Percentiles rank a stretch among this genome's conserved stretches.
phyloP scores from a whole-genome alignment of 1,140 invertebrate species.

The Mercenaria mercenaria region DNA sequence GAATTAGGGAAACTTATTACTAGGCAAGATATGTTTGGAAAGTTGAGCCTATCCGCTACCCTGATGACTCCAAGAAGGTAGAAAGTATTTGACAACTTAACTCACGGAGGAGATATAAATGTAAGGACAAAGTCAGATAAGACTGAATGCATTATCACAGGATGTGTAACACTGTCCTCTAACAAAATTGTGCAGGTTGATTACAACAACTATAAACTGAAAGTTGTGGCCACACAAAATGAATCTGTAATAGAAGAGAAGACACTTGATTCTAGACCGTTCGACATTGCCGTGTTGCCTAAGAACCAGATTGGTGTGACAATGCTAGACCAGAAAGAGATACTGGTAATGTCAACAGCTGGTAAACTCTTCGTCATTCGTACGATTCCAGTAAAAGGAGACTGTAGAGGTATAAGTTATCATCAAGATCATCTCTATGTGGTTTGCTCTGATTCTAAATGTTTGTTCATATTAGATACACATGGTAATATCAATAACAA shows the following conservation, averaged over 20 bases:
- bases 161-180: neutral
- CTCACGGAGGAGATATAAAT: neutral
- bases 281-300: neutral
- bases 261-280: neutral
- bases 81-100: neutral
- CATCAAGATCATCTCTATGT: constrained; percentile 1
- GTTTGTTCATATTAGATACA: neutral
- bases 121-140: neutral
- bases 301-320: neutral
- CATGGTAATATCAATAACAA: neutral
- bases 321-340: neutral
- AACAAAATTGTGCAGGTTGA: neutral
- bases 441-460: neutral
- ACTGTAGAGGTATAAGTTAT: neutral
- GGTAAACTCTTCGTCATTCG: neutral
- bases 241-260: neutral
- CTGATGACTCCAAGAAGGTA: neutral
- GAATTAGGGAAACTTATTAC: neutral
- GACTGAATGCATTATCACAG: neutral
- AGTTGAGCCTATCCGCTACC: neutral
- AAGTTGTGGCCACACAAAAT: neutral
- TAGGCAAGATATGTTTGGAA: neutral
- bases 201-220: neutral
- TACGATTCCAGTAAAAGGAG: neutral
- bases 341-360: neutral